These are phyloP conservation scores for Rostratula benghalensis DNA, from an alignment of 2,113 vertebrate species.

Conservation along the genomic window DNA sequence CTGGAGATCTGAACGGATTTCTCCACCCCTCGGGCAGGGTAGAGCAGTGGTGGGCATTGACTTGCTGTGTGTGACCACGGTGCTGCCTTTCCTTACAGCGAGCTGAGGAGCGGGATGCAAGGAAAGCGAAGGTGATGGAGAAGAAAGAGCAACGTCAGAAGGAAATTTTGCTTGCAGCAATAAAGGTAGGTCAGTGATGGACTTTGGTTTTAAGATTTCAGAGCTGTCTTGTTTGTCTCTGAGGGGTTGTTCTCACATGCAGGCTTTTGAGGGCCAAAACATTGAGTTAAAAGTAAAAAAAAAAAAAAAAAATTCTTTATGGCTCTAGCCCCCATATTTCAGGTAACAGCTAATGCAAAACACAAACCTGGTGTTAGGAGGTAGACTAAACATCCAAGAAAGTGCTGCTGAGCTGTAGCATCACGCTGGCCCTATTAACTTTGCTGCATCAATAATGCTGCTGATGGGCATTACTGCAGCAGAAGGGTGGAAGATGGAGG, in stretches of 20 bases:
- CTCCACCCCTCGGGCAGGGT: fast-evolving
- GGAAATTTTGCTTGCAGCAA: constrained; percentile 79
- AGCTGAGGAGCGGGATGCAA: constrained; percentile 82
- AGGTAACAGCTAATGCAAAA: not conserved
- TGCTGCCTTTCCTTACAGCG: constrained; percentile 72
- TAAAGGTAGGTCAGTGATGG: constrained; percentile 76
- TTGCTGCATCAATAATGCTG: not conserved
- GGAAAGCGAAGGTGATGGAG: constrained; percentile 84
- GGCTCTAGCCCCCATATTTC: not conserved
- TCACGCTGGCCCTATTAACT: not conserved
- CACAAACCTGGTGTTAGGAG: not conserved
- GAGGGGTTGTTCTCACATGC: not conserved
- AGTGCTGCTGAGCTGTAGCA: not conserved
- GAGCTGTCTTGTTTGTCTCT: not conserved
- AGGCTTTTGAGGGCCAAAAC: not conserved
- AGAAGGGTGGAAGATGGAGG: not conserved
- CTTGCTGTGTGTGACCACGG: not conserved
- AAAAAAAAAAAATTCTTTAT: not conserved
- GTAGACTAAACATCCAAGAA: not conserved
- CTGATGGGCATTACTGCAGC: not conserved
- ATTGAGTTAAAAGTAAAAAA: not conserved
- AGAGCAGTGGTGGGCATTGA: not conserved
- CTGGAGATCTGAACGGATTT: not conserved
- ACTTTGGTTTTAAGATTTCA: not conserved
- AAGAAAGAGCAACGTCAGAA: constrained; percentile 78